Conservation (phyloP, 2,888 invertebrate species). For the Diaperis boleti region DNA sequence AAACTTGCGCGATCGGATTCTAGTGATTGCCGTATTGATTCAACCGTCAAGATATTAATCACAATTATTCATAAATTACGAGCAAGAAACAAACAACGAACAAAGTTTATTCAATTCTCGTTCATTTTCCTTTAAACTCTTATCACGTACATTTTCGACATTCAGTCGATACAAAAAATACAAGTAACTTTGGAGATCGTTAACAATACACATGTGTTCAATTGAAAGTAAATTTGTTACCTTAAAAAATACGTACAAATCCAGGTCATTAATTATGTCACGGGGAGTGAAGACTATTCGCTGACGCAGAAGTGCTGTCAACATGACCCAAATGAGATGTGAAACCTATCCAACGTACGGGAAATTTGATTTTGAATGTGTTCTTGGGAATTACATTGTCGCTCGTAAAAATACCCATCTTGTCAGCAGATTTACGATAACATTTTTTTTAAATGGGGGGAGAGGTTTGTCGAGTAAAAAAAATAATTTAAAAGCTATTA, state of each 20-base stretch:
- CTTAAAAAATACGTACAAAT: neutral
- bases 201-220: neutral
- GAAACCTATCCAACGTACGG: neutral
- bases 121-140: conserved; percentile 5
- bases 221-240: neutral
- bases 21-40: conserved; percentile 12
- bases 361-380: conserved; percentile 19
- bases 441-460: no score
- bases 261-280: conserved; percentile 10
- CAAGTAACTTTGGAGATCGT: neutral
- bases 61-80: conserved; percentile 27
- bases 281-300: neutral
- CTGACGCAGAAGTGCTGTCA: conserved; percentile 1
- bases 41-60: conserved; percentile 20
- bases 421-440: conserved; percentile 12
- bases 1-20: conserved; percentile 8
- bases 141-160: neutral
- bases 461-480: conserved; percentile 3
- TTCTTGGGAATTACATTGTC: conserved; percentile 17
- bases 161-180: conserved; percentile 21
- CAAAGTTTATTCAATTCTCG: neutral
- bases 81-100: conserved; percentile 1
- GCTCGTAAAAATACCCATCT: conserved; percentile 18
- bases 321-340: conserved; percentile 10
- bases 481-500: conserved; percentile 4